phyloP scores from a whole-genome alignment of 2,113 vertebrate species.

The Barnardius zonarius region DNA sequence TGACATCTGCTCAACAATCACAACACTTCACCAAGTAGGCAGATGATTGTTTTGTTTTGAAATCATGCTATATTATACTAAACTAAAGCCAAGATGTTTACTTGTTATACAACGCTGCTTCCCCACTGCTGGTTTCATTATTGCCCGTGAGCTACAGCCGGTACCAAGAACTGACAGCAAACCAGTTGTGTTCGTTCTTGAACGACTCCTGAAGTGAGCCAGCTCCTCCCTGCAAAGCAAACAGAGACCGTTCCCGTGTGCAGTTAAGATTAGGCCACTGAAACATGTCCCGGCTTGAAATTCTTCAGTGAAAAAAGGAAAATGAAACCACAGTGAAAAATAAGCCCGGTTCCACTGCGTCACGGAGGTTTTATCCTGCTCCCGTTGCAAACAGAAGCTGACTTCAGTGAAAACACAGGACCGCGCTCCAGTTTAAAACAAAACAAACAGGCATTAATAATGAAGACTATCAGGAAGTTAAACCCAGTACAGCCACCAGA shows the following conservation, averaged over 20 bases:
- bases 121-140: neutral
- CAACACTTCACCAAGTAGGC: neutral
- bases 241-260: neutral
- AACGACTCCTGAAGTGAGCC: neutral
- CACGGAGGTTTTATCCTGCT: neutral
- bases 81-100: neutral
- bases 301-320: conserved; percentile 45
- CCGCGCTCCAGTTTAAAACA: neutral
- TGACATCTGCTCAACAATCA: neutral
- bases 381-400: neutral
- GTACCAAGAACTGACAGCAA: neutral
- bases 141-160: neutral
- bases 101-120: neutral
- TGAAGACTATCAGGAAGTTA: neutral
- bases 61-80: neutral
- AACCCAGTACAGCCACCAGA: neutral
- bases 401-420: neutral
- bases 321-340: conserved; percentile 39
- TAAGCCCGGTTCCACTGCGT: neutral
- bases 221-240: conserved; percentile 53
- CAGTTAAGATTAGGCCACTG: conserved; percentile 38
- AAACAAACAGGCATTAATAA: neutral
- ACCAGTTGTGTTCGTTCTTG: neutral
- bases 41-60: neutral
- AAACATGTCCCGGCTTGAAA: conserved; percentile 48